These are phyloP conservation scores for Ceratosolen solmsi DNA, from an alignment of 1,140 invertebrate genomes.

Conservation along the genomic window DNA sequence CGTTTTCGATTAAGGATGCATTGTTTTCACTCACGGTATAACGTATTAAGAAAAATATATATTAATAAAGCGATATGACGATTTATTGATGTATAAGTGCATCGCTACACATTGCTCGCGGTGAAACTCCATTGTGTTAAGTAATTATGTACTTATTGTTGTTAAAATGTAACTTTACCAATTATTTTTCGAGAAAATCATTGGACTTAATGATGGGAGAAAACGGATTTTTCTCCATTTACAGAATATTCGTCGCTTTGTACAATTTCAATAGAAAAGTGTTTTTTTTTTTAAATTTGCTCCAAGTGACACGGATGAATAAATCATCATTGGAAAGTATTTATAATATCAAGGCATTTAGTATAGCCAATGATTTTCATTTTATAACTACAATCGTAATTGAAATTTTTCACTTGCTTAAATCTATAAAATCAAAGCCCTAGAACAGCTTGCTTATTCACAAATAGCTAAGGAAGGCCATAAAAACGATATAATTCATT, in stretches of 20 bases:
- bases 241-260: too few relatives aligned
- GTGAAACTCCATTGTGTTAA: too few relatives aligned
- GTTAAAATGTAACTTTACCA: too few relatives aligned
- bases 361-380: background rate
- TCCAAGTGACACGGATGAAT: background rate
- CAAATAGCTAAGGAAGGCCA: background rate
- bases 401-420: background rate
- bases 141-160: too few relatives aligned
- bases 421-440: background rate
- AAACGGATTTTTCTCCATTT: background rate
- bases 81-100: too few relatives aligned
- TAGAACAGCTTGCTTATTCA: background rate
- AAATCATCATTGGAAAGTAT: too few relatives aligned
- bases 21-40: background rate
- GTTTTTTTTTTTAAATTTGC: constrained; percentile 1
- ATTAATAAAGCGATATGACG: too few relatives aligned
- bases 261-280: background rate
- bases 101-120: too few relatives aligned
- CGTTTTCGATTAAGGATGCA: background rate
- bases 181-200: too few relatives aligned
- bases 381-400: background rate
- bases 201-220: background rate
- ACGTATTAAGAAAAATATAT: too few relatives aligned
- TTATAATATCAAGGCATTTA: too few relatives aligned
- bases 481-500: background rate